A percentile compares a stretch with the other conserved stretches of the same genome.
These are phyloP conservation scores for Diachasmimorpha longicaudata DNA, from an alignment of 1,140 invertebrate species.

Conservation along the genomic window DNA sequence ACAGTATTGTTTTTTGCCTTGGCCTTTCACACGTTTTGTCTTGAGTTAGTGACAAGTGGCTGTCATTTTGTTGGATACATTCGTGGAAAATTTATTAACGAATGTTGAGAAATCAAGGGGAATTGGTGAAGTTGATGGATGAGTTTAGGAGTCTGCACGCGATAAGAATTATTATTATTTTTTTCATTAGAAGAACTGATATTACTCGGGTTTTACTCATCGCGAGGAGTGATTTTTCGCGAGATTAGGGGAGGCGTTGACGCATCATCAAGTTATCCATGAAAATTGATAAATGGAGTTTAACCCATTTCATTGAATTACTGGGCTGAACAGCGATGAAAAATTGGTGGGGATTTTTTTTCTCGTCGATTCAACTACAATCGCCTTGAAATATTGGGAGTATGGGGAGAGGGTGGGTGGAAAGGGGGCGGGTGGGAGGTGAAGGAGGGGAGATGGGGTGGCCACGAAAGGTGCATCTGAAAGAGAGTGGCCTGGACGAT, in stretches of 20 bases:
- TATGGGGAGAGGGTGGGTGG: no score
- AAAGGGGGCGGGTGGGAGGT: background rate
- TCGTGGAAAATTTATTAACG: background rate
- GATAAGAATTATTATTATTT: background rate
- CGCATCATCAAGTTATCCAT: background rate
- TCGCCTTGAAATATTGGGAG: background rate
- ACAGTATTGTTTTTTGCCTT: background rate
- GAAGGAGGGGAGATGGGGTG: background rate
- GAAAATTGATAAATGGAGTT: background rate
- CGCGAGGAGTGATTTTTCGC: no score
- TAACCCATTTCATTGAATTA: background rate
- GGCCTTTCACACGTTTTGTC: background rate
- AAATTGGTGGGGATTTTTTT: background rate
- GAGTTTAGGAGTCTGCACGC: background rate
- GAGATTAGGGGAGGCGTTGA: no score
- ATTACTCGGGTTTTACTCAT: no score
- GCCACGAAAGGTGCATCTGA: background rate
- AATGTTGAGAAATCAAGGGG: background rate
- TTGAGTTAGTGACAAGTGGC: background rate
- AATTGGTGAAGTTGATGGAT: background rate
- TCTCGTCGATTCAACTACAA: background rate
- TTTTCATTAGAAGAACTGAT: background rate
- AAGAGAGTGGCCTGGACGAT: background rate
- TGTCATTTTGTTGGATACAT: background rate
- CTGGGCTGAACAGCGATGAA: background rate